Conservation (phyloP, 2,113 vertebrate species). For the Synchiropus splendidus region DNA sequence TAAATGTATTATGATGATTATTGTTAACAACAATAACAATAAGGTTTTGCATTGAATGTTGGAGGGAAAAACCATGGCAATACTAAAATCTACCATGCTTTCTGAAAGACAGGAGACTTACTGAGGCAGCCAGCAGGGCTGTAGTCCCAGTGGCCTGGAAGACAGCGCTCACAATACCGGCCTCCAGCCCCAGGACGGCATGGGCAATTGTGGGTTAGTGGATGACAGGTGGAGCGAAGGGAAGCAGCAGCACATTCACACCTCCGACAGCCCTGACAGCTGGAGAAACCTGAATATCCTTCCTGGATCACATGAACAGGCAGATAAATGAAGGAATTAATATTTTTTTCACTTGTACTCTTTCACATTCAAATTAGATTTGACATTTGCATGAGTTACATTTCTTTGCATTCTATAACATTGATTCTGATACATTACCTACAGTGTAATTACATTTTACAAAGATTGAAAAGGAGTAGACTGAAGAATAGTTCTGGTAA, state of each 20-base stretch:
- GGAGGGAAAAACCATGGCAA: no score
- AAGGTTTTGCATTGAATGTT: no score
- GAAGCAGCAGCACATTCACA: conserved; percentile 70
- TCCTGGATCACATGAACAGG: conserved; percentile 49
- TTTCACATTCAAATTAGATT: no score
- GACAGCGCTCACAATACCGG: conserved; percentile 70
- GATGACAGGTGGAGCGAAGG: conserved; percentile 62
- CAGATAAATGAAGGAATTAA: no score
- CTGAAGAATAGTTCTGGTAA: not conserved
- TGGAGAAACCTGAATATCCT: conserved; percentile 69
- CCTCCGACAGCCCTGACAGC: conserved; percentile 69
- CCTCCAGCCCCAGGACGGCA: conserved; percentile 69
- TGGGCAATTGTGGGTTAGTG: conserved; percentile 65
- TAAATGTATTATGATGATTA: conserved; percentile 5
- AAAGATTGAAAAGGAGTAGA: no score
- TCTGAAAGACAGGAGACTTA: conserved; percentile 42
- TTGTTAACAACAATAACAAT: no score
- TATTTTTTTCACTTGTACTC: no score
- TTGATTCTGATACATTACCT: no score
- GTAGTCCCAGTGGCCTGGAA: conserved; percentile 71
- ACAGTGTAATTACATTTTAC: no score
- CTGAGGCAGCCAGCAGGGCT: conserved; percentile 66
- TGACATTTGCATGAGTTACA: no score
- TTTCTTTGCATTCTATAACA: no score
- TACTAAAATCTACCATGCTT: conserved; percentile 2